Evolutionary conservation across 2,888 invertebrate genomes (phyloP).

Genomic region (Parnassius glacialis): DNA sequence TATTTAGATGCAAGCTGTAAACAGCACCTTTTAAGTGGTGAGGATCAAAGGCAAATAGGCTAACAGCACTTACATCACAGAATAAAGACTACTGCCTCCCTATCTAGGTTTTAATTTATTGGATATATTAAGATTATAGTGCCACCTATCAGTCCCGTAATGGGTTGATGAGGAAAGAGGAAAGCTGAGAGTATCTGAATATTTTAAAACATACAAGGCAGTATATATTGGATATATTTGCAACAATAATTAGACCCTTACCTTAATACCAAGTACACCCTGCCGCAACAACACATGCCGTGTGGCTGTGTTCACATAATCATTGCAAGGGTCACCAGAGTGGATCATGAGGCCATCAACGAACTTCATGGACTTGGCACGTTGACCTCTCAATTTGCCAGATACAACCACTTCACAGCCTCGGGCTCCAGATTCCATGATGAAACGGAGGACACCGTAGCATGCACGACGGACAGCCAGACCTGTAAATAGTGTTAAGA

Average conservation of each 20-base stretch:
- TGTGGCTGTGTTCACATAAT: conserved; percentile 99
- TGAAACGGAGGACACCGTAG: conserved; percentile 98
- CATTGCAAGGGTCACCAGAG: conserved; percentile 98
- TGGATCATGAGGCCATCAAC: conserved; percentile 99
- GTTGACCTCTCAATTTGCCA: conserved; percentile 98
- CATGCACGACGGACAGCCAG: conserved; percentile 93
- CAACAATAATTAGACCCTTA: conserved; percentile 45
- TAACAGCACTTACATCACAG: too few relatives aligned
- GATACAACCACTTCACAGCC: conserved; percentile 99
- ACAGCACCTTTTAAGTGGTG: too few relatives aligned
- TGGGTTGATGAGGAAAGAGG: too few relatives aligned
- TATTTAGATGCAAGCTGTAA: too few relatives aligned
- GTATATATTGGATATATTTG: too few relatives aligned
- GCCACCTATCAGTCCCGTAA: too few relatives aligned
- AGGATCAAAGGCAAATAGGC: too few relatives aligned
- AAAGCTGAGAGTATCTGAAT: too few relatives aligned
- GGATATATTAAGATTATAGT: too few relatives aligned
- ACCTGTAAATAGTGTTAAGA: conserved; percentile 49
- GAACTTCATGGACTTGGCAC: conserved; percentile 99
- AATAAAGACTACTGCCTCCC: too few relatives aligned
- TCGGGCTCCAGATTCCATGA: conserved; percentile 98
- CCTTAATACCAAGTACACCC: conserved; percentile 89
- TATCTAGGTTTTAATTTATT: too few relatives aligned
- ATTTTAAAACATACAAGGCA: too few relatives aligned
- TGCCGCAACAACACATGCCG: conserved; percentile 98